Percentiles rank a stretch among this genome's conserved stretches.
Evolutionary conservation across 2,113 vertebrate genomes (phyloP).

Genomic region (Cnemophilus loriae): DNA sequence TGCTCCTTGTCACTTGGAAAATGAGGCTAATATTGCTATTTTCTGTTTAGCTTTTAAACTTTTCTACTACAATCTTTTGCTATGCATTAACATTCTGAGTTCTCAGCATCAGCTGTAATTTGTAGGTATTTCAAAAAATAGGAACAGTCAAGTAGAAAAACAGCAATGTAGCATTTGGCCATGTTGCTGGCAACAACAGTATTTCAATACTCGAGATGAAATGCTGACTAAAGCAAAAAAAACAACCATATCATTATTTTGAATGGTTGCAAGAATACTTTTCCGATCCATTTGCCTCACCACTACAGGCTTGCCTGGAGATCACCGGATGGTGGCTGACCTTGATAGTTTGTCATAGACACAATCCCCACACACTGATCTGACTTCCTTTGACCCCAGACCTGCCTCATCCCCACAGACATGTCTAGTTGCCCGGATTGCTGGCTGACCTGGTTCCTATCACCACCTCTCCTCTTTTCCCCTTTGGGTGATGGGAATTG

Average conservation of each 20-base stretch:
- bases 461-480: background rate
- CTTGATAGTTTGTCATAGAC: background rate
- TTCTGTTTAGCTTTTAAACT: background rate
- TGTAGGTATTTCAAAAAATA: background rate
- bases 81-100: background rate
- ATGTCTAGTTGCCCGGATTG: fast-evolving
- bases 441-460: background rate
- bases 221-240: background rate
- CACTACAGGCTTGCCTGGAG: background rate
- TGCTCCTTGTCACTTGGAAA: background rate
- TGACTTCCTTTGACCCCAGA: background rate
- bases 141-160: background rate
- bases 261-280: background rate
- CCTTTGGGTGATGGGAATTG: background rate
- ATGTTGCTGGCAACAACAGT: background rate
- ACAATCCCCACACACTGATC: background rate
- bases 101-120: background rate
- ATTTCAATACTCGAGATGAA: background rate
- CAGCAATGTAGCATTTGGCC: background rate
- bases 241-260: background rate
- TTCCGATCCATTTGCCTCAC: background rate
- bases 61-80: background rate
- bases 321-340: background rate
- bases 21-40: background rate
- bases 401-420: background rate